Percentiles rank a stretch among this genome's conserved stretches.
Evolutionary conservation across 2,888 invertebrate genomes (phyloP).

Genomic region (Hylaea fasciaria): DNA sequence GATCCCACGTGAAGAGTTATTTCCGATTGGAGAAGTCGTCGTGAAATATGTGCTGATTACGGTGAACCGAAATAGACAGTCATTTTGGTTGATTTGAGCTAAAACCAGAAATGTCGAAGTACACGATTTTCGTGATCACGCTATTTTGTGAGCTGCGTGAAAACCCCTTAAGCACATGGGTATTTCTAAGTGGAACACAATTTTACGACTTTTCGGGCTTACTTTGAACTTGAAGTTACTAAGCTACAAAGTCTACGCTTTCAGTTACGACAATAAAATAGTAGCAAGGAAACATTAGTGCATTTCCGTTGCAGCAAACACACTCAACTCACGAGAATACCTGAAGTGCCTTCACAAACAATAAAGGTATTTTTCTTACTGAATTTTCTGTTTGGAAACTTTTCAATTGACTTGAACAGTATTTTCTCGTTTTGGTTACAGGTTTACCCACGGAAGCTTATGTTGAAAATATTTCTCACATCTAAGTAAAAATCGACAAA

Average conservation of each 20-base stretch:
- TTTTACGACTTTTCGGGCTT: slow-evolving; percentile 6
- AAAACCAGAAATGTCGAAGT: neutral
- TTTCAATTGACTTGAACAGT: slow-evolving; percentile 4
- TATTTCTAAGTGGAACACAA: slow-evolving; percentile 1
- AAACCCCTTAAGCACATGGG: no score
- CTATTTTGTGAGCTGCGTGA: no score
- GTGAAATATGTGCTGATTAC: neutral
- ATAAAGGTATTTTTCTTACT: slow-evolving; percentile 25
- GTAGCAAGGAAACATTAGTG: slow-evolving; percentile 29
- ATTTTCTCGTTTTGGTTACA: neutral
- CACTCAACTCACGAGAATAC: slow-evolving; percentile 10
- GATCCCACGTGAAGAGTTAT: neutral
- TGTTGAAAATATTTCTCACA: no score
- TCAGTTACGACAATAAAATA: slow-evolving; percentile 13
- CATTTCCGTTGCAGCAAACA: slow-evolving; percentile 30
- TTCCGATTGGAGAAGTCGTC: neutral
- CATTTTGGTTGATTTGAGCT: neutral
- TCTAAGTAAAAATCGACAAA: no score
- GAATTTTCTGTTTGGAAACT: slow-evolving; percentile 7
- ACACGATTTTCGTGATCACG: no score
- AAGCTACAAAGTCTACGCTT: slow-evolving; percentile 4
- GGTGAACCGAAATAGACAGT: neutral
- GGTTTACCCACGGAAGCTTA: no score
- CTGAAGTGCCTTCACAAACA: slow-evolving; percentile 26
- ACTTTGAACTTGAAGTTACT: neutral